These are phyloP conservation scores for Cabera pusaria DNA, from an alignment of 2,888 invertebrate species.

Conservation along the genomic window DNA sequence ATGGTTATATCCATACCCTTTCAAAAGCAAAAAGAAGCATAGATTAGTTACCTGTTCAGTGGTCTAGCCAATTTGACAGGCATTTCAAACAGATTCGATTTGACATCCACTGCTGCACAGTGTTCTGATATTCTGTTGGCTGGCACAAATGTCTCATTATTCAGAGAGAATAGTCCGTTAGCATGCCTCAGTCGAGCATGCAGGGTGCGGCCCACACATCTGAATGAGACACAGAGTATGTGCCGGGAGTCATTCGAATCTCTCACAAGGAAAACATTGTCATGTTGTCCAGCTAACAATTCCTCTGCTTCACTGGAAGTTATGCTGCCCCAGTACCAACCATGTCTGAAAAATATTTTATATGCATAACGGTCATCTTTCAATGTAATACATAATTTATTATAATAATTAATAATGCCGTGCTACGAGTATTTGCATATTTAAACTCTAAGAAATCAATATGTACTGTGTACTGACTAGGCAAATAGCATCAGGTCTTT, in stretches of 20 bases:
- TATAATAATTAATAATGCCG: too few species aligned
- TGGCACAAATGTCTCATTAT: slow-evolving; percentile 82
- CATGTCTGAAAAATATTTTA: slow-evolving; percentile 60
- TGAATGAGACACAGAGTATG: slow-evolving; percentile 88
- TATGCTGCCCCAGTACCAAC: slow-evolving; percentile 92
- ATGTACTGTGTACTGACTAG: too few species aligned
- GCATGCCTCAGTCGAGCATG: slow-evolving; percentile 89
- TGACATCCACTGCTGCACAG: slow-evolving; percentile 75
- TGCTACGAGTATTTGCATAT: too few species aligned
- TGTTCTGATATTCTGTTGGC: slow-evolving; percentile 77
- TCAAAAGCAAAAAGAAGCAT: too few species aligned
- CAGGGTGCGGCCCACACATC: slow-evolving; percentile 86
- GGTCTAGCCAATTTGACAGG: slow-evolving; percentile 77
- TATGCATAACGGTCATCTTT: too few species aligned
- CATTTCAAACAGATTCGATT: slow-evolving; percentile 74
- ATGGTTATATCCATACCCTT: too few species aligned
- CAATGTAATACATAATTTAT: too few species aligned
- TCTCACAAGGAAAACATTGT: slow-evolving; percentile 89
- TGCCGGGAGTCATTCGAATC: slow-evolving; percentile 88
- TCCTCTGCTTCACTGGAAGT: slow-evolving; percentile 88
- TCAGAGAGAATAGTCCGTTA: slow-evolving; percentile 86
- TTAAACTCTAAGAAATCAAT: too few species aligned
- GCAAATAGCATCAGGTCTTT: too few species aligned
- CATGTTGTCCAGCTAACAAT: slow-evolving; percentile 86
- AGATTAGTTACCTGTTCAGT: slow-evolving; percentile 72